A percentile compares a stretch with the other conserved stretches of the same genome.
Conservation (phyloP, 92 coral and sea anemone genomes). For the Phenganax stokvisi region DNA sequence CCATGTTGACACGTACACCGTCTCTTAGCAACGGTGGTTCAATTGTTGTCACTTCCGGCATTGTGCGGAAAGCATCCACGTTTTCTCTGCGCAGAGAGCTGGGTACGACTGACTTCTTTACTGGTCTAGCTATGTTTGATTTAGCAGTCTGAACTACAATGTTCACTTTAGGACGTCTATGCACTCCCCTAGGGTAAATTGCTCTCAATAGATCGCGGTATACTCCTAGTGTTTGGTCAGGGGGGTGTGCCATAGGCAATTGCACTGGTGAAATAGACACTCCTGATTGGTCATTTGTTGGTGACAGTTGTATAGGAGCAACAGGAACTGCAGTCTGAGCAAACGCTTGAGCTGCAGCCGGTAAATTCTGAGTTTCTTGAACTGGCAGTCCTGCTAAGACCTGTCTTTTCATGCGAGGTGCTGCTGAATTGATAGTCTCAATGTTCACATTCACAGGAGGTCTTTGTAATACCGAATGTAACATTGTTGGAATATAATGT, state of each 20-base stretch:
- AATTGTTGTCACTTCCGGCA: constrained; percentile 42
- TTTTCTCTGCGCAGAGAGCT: neutral
- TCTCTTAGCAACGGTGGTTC: constrained; percentile 40
- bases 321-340: constrained; percentile 37
- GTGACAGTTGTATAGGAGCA: constrained; percentile 2
- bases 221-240: constrained; percentile 21
- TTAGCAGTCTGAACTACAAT: constrained; percentile 89
- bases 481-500: constrained; percentile 12
- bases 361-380: neutral
- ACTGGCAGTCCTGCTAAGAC: constrained; percentile 17
- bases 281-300: constrained; percentile 24
- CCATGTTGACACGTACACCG: constrained; percentile 41
- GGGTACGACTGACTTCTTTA: constrained; percentile 24
- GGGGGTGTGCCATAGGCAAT: constrained; percentile 14
- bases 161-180: constrained; percentile 58
- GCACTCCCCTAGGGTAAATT: constrained; percentile 20
- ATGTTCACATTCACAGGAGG: constrained; percentile 67
- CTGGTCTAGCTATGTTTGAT: constrained; percentile 67
- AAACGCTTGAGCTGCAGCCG: constrained; percentile 11
- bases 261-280: constrained; percentile 5
- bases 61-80: constrained; percentile 35
- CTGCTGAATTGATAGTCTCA: constrained; percentile 63
- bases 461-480: constrained; percentile 23
- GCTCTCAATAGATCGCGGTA: constrained; percentile 30
- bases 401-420: constrained; percentile 28